Evolutionary conservation across 2,113 vertebrate genomes (phyloP), one percentile per base, ranked within the genome.

Genomic region (Gallinago jamesoni): DNA sequence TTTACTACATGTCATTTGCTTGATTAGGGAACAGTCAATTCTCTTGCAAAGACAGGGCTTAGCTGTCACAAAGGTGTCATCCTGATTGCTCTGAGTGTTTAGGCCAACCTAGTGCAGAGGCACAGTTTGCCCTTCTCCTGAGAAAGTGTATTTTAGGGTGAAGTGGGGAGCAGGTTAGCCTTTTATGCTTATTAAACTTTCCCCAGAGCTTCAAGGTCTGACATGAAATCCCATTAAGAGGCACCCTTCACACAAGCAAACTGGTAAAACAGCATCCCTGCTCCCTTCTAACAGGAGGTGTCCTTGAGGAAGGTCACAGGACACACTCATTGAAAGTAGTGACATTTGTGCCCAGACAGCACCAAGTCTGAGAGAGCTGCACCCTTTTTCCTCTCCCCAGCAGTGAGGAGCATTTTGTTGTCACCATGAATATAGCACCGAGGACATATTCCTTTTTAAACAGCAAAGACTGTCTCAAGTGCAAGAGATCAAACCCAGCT

Each of bases 271-370:
- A 82, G 3, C 60, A 75, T 69, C 69, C 33, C 35, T n/a, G 30
- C 30, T 90, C 23, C 52, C 14, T 83, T 53, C 79, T 53, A 48
- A 31, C 28, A 23, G 10, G 14, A 45, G 8, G 3, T 62, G 77
- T 82, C 94, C 84, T 96, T 93, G 89, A 87, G 50, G 66, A 91
- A 91, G 77, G 92, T 85, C 10, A 2, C 30, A 41, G 39, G 67
- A 62, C 27, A 66, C 16, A 4, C n/a, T 45, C 0, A 0, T 76
- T 93, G 14, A 79, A 76, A 91, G 23, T 57, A 50, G 41, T 27
- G 59, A 35, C 17, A 25, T 74, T 50, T 39, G 39, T 89, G 39
- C 77, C 84, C 76, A 11, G 47, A 37, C 48, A 78, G n/a, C 53
- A 81, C 53, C 37, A 53, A 73, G 43, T 3, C 1, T 11, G 18